Base-by-base conservation (phyloP, 30 jellyfish, hydroid and myxozoan species). In the Phacellophora camtschatica region DNA sequence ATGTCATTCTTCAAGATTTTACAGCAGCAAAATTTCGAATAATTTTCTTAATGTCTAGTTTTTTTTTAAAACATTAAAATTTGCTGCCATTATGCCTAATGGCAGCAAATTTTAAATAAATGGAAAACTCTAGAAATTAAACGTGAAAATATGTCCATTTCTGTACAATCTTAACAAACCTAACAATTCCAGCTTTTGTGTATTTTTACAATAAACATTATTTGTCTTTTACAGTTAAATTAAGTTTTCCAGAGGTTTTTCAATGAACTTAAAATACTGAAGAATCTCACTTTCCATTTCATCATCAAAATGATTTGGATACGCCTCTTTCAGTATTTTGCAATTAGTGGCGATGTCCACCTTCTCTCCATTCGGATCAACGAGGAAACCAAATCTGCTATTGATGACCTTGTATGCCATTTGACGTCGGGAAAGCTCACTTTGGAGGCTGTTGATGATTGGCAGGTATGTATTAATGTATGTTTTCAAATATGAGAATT, bases 371-470 rank as follows among this genome's bases (percentile, higher is more conserved):
- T 36, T 22, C 27, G 34, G 57, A n/a, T 25, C 31, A 65, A 51
- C 83, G 54, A 72, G 83, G 50, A 77, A 77, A 22, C 90, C 90
- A 66, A 77, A 77, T 58, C 81, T 77, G 74, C 62, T 50, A 22
- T 77, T 42, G 71, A 77, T 59, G 49, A 58, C 37, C 75, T 77
- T 73, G 33, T 77, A 77, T 34, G 74, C 43, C 16, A 84, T 68
- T 77, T 64, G 30, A 23, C 82, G 57, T 31, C n/a, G n/a, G n/a
- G n/a, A n/a, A n/a, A n/a, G n/a, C 22, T 53, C 78, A 12, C 77
- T 58, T 63, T 34, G 37, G 37, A 64, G 53, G 22, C 63, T 58
- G 48, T 62, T 53, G 59, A 54, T 77, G 77, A 53, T 29, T 19
- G 81, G 87, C 76, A 77, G 67, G 29, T n/a, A n/a, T n/a, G n/a